Percentiles rank a stretch among this genome's conserved stretches.
Conservation (phyloP, 1,140 invertebrate genomes). For the Nomia melanderi region DNA sequence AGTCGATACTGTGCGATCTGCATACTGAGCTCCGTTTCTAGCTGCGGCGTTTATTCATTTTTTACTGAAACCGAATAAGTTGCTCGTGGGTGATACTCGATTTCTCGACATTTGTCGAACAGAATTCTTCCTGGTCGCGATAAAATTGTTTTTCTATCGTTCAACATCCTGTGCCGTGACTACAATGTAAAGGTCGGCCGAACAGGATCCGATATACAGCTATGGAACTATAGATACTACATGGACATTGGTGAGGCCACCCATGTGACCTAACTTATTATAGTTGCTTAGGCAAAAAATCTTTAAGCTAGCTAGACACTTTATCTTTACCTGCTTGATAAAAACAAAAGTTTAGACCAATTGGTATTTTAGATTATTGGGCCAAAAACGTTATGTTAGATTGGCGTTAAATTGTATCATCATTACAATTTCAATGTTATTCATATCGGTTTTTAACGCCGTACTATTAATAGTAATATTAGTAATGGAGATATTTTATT, state of each 20-base stretch:
- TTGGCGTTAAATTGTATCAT: no score
- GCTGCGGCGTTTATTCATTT: constrained; percentile 35
- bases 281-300: constrained; percentile 44
- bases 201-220: constrained; percentile 33
- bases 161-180: constrained; percentile 28
- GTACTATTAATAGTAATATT: no score
- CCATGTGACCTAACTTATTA: constrained; percentile 63
- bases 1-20: background rate
- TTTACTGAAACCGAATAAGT: constrained; percentile 8
- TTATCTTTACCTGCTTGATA: no score
- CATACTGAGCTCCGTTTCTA: no score
- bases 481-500: no score
- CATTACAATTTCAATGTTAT: no score
- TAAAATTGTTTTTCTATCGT: constrained; percentile 47
- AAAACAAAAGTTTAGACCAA: no score
- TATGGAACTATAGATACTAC: constrained; percentile 27
- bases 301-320: constrained; percentile 13
- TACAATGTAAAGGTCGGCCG: constrained; percentile 41
- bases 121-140: constrained; percentile 30
- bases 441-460: no score
- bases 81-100: constrained; percentile 4
- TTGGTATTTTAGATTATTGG: no score
- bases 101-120: background rate
- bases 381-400: no score
- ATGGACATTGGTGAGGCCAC: constrained; percentile 55